Percentiles rank a stretch among this genome's conserved stretches.
phyloP scores from a whole-genome alignment of 2,888 invertebrate species.

The Alentia gelatinosa region DNA sequence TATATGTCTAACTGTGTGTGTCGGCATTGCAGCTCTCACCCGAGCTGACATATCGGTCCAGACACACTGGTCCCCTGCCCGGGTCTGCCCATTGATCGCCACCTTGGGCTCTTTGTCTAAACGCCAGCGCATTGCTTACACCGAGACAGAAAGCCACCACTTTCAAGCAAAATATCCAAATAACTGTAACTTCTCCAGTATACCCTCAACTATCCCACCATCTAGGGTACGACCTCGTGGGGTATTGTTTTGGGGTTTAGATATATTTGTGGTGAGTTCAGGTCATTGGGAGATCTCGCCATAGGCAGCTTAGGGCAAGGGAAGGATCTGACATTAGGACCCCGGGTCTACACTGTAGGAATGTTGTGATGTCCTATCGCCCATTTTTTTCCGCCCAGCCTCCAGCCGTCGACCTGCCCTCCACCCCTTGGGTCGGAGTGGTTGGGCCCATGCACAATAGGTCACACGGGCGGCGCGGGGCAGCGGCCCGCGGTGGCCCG shows the following conservation, averaged over 20 bases:
- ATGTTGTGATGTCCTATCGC: not conserved
- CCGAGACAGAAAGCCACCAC: not conserved
- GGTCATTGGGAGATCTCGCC: not conserved
- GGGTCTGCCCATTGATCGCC: not conserved
- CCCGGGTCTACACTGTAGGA: not conserved
- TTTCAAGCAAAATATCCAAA: not conserved
- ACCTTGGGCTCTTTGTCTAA: not conserved
- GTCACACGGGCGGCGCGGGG: not conserved
- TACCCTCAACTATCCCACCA: not conserved
- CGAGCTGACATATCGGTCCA: too few relatives aligned
- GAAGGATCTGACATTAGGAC: not conserved
- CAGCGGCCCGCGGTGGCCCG: not conserved
- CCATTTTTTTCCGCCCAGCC: not conserved
- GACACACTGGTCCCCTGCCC: not conserved
- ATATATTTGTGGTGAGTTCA: not conserved
- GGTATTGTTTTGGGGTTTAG: not conserved
- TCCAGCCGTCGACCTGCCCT: not conserved
- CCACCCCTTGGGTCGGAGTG: slow-evolving; percentile 39
- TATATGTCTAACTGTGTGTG: too few relatives aligned
- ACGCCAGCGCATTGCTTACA: not conserved
- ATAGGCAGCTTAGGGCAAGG: not conserved
- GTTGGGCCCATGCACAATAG: slow-evolving; percentile 33
- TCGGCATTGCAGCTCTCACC: too few relatives aligned
- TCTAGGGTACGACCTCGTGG: not conserved
- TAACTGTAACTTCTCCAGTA: not conserved